Percentiles rank a stretch among this genome's conserved stretches.
Conservation (phyloP, 2,113 vertebrate species). For the Seriola quinqueradiata region DNA sequence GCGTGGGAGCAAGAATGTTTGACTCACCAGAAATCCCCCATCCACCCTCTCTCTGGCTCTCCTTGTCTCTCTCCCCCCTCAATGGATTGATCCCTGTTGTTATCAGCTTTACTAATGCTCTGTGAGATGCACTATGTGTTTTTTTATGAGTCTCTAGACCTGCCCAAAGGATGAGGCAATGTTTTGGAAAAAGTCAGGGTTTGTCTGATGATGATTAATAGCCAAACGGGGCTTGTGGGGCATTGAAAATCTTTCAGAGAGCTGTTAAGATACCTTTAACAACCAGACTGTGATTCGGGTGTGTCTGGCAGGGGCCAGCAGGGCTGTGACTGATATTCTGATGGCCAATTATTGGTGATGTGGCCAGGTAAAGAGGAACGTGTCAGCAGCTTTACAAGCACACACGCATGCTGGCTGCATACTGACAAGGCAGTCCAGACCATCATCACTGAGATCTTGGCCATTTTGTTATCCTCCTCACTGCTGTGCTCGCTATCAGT, state of each 20-base stretch:
- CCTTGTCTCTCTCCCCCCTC: constrained; percentile 22
- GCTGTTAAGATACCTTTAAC: constrained; percentile 67
- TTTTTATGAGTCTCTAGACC: constrained; percentile 63
- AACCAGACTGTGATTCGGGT: constrained; percentile 56
- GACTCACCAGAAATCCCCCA: constrained; percentile 82
- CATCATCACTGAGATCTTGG: constrained; percentile 46
- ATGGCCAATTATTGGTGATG: constrained; percentile 76
- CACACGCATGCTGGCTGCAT: constrained; percentile 60
- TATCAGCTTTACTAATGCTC: constrained; percentile 68
- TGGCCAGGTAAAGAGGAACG: constrained; percentile 73
- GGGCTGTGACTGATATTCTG: constrained; percentile 74
- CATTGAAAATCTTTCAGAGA: constrained; percentile 68
- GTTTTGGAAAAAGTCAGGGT: constrained; percentile 67
- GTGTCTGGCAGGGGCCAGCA: constrained; percentile 62
- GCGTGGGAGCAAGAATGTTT: constrained; percentile 80
- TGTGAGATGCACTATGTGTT: constrained; percentile 47
- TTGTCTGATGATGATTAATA: constrained; percentile 73
- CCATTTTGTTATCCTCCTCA: constrained; percentile 66
- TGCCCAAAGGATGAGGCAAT: constrained; percentile 56
- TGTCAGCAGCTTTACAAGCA: constrained; percentile 77
- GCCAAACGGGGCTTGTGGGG: constrained; percentile 56
- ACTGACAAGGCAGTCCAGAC: constrained; percentile 62
- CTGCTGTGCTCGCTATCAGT: constrained; percentile 66
- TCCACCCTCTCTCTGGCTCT: constrained; percentile 35
- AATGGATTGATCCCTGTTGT: constrained; percentile 70